Evolutionary conservation across 2,113 vertebrate species (phyloP).

Genomic region (Pristiophorus japonicus): DNA sequence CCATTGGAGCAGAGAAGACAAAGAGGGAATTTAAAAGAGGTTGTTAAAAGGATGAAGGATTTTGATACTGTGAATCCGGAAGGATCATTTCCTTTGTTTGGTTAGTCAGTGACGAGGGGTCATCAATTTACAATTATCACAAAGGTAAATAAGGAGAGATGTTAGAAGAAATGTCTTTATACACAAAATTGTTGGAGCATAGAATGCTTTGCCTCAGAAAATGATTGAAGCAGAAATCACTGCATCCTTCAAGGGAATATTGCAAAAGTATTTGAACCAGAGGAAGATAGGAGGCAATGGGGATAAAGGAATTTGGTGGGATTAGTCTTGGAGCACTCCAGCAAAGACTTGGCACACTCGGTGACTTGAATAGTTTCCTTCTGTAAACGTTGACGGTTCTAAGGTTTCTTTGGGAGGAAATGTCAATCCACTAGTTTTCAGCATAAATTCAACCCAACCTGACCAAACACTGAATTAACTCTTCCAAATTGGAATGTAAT

Average conservation of each 20-base stretch:
- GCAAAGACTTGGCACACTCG: not conserved
- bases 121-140: not conserved
- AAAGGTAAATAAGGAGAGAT: not conserved
- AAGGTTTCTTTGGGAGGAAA: not conserved
- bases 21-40: not conserved
- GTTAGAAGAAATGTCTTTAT: not conserved
- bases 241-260: not conserved
- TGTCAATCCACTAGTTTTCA: not conserved
- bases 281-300: not conserved
- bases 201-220: not conserved
- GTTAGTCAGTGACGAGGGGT: not conserved
- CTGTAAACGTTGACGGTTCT: not conserved
- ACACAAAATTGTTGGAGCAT: no score
- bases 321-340: not conserved
- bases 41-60: not conserved
- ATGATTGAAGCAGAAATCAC: not conserved
- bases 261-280: not conserved
- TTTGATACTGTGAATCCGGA: not conserved
- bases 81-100: not conserved
- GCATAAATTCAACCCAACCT: not conserved
- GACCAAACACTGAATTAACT: not conserved
- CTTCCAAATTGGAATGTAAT: slow-evolving; percentile 5
- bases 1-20: not conserved
- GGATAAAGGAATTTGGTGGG: not conserved
- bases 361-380: not conserved